phyloP scores from a whole-genome alignment of 2,113 vertebrate genomes.

The Syrrhaptes paradoxus region DNA sequence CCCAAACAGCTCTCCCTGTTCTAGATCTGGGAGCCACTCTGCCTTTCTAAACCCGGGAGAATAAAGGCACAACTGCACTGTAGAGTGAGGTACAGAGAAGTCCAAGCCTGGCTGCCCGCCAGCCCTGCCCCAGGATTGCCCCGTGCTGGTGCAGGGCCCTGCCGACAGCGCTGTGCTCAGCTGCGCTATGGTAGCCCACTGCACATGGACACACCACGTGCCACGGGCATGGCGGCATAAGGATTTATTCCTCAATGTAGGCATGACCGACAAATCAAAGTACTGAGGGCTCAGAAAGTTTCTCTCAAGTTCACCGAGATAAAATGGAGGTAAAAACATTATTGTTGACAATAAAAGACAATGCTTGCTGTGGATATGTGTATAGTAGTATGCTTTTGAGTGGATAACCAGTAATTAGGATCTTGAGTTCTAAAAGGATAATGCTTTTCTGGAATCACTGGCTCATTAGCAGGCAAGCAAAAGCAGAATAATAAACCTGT shows the following conservation, averaged over 20 bases:
- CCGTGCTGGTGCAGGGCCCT: not conserved
- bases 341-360: not conserved
- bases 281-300: not conserved
- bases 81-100: not conserved
- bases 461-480: not conserved
- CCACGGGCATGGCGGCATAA: not conserved
- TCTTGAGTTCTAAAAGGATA: not conserved
- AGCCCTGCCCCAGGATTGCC: not conserved
- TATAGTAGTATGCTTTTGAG: not conserved
- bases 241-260: not conserved
- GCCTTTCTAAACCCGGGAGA: not conserved
- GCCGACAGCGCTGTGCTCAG: accelerated
- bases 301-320: not conserved
- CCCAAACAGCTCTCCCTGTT: not conserved
- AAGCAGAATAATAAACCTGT: not conserved
- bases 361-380: not conserved
- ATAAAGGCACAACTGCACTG: not conserved
- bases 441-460: not conserved
- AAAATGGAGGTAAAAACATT: not conserved
- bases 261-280: not conserved
- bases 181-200: not conserved
- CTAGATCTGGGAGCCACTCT: not conserved
- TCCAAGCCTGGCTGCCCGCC: not conserved
- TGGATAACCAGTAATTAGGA: not conserved
- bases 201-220: accelerated